Evolutionary conservation across 2,113 vertebrate species (phyloP).

Genomic region (Oncorhynchus kisutch): DNA sequence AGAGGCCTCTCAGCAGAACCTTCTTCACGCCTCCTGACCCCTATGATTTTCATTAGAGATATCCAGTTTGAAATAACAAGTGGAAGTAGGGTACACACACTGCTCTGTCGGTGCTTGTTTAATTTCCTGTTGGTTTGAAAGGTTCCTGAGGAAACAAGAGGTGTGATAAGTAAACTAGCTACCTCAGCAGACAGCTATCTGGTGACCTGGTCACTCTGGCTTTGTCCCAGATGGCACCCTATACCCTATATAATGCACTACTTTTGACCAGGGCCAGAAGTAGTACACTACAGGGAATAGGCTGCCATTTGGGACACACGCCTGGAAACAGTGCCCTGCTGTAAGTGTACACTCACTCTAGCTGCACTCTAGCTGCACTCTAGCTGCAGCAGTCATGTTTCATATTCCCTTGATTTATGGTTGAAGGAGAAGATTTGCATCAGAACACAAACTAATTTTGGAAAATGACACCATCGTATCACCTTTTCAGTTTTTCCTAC

Average conservation of each 20-base stretch:
- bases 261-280: too few relatives aligned
- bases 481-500: neutral
- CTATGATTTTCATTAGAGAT: conserved; percentile 50
- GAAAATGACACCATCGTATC: neutral
- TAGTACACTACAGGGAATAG: too few relatives aligned
- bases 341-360: neutral
- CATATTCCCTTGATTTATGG: neutral
- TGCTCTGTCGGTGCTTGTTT: conserved; percentile 33
- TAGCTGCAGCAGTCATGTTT: neutral
- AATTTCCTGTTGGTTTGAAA: conserved; percentile 54
- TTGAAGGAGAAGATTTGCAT: neutral
- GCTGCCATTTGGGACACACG: too few relatives aligned
- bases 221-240: too few relatives aligned
- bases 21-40: conserved; percentile 26
- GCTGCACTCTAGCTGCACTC: neutral
- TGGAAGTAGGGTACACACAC: conserved; percentile 28
- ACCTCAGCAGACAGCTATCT: too few relatives aligned
- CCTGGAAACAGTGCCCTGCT: neutral
- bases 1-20: conserved; percentile 15
- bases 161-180: conserved; percentile 8
- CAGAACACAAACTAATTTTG: neutral
- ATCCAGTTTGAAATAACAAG: conserved; percentile 40
- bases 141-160: conserved; percentile 15
- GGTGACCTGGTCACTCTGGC: too few relatives aligned
- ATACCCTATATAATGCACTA: too few relatives aligned